Conservation (phyloP, 2,113 vertebrate species). For the Uropsilus gracilis region DNA sequence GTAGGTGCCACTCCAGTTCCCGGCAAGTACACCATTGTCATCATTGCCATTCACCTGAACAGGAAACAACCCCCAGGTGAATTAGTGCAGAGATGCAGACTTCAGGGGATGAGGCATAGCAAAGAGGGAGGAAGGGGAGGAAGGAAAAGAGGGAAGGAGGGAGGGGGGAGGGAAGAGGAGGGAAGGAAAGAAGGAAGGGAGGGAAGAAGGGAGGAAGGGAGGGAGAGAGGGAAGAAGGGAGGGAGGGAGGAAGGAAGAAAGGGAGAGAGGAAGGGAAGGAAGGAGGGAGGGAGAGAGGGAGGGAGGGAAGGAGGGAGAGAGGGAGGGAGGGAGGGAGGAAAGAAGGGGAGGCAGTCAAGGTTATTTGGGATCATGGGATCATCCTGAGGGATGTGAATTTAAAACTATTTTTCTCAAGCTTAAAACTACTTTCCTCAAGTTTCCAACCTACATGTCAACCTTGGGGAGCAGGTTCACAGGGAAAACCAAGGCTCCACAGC, state of each 20-base stretch:
- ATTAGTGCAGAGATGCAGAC: background rate
- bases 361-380: background rate
- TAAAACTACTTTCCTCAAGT: background rate
- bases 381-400: background rate
- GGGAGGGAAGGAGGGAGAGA: background rate
- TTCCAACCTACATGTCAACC: background rate
- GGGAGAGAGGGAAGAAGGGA: background rate
- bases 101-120: background rate
- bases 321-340: background rate
- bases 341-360: no score
- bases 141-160: background rate
- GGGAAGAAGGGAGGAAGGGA: background rate
- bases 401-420: background rate
- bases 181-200: background rate
- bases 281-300: background rate
- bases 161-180: background rate
- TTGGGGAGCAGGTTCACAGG: background rate
- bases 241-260: background rate
- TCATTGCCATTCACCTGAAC: conserved; percentile 86
- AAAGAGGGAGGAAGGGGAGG: background rate
- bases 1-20: conserved; percentile 88
- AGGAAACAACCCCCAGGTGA: background rate
- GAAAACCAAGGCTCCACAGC: background rate
- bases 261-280: background rate
- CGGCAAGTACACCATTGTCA: conserved; percentile 85